These are phyloP conservation scores for Drosophila azteca DNA, from an alignment of 1,140 invertebrate genomes.

Conservation along the genomic window DNA sequence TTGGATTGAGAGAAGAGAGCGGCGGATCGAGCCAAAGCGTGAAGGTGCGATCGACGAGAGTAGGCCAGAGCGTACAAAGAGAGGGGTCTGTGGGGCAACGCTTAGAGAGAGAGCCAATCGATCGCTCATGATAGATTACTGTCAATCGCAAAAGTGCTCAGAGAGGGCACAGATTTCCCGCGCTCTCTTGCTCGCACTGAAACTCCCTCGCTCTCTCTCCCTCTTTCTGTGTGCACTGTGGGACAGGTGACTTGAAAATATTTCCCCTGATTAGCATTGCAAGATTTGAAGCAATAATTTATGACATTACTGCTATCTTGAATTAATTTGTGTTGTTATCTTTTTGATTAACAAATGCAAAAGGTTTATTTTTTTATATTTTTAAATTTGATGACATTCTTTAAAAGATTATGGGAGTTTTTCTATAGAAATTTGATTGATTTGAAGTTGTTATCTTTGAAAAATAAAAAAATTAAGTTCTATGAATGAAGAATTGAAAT, in stretches of 20 bases:
- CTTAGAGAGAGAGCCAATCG: slow-evolving; percentile 41
- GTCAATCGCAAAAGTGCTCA: slow-evolving; percentile 10
- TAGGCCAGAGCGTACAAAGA: too few relatives aligned
- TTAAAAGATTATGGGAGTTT: too few relatives aligned
- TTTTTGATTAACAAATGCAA: slow-evolving; percentile 5
- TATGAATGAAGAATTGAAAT: too few relatives aligned
- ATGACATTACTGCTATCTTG: slow-evolving; percentile 21
- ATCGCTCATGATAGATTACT: slow-evolving; percentile 48
- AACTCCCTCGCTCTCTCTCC: slow-evolving; percentile 1
- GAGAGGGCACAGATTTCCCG: slow-evolving; percentile 26
- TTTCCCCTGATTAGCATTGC: slow-evolving; percentile 22
- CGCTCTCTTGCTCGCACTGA: slow-evolving; percentile 9
- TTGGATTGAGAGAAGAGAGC: too few relatives aligned
- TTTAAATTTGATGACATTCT: too few relatives aligned
- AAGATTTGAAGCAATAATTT: slow-evolving; percentile 27
- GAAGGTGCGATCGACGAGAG: too few relatives aligned
- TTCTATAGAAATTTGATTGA: too few relatives aligned
- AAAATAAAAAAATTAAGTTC: too few relatives aligned
- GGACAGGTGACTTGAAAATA: slow-evolving; percentile 18
- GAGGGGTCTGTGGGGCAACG: too few relatives aligned
- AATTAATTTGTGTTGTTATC: not conserved
- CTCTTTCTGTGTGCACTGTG: slow-evolving; percentile 33
- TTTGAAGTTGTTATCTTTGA: too few relatives aligned
- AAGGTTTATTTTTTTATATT: not conserved
- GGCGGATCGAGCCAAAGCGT: too few relatives aligned